Base-by-base conservation (phyloP, 2,797 vertebrate species). In the Sebastes taczanowskii region DNA sequence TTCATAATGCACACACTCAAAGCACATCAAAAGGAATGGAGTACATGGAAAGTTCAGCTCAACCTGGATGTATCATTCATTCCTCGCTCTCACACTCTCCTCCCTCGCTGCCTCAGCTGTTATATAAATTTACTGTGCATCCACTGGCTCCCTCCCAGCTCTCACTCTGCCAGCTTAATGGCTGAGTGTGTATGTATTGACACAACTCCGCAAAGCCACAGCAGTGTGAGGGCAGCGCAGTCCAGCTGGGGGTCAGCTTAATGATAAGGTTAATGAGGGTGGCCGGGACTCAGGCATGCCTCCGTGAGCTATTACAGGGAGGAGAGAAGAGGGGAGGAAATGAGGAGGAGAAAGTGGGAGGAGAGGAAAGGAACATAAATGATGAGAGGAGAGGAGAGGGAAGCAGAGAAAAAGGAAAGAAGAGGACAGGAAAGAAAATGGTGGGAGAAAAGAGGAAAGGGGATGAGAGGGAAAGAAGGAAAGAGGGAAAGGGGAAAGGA, bases 231-330 rank as follows among this genome's bases (percentile, higher is more conserved):
- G 82, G 84, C 83, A 79, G 67, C 2, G 46, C 18, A 23, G 85
- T 90, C 88, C 88, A 88, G 88, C 82, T 77, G 82, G 86, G 85
- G 90, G 88, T 86, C 86, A 88, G 78, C 65, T 63, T 89, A 82
- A 92, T 89, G 90, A 93, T 91, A 88, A 90, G 94, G 90, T 95
- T 94, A 95, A 94, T 91, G 88, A 94, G 86, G 85, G 89, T 89
- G 93, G 85, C 83, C 23, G 5, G 66, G 78, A 84, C 83, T 90
- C 85, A 86, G 89, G 70, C 94, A 93, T 91, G 93, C 85, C 74
- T 90, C 81, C 20, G 2, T 86, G 69, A 80, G 84, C 84, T 78
- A 49, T 87, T 84, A 88, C 65, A 81, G 83, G 80, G 81, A 73
- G 70, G 64, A 64, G 66, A 82, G 67, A 30, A 60, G 69, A 83